Conservation (phyloP, 2,888 invertebrate species). For the Papilio gigon region DNA sequence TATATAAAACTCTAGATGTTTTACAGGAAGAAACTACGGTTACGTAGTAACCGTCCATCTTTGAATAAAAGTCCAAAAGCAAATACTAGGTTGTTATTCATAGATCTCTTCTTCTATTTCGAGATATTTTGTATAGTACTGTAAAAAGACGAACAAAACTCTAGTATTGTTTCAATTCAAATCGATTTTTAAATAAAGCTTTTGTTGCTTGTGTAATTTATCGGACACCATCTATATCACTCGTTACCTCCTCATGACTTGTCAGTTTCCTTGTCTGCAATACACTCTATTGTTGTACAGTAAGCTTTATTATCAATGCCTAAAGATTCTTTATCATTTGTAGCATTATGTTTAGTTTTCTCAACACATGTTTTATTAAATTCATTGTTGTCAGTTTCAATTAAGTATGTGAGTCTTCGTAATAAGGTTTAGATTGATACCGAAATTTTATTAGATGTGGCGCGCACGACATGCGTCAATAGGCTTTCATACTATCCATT, state of each 20-base stretch:
- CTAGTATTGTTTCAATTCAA: conserved; percentile 59
- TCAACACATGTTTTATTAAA: conserved; percentile 12
- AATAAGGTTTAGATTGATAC: conserved; percentile 43
- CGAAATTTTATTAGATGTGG: conserved; percentile 41
- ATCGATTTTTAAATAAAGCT: conserved; percentile 61
- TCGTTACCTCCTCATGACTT: conserved; percentile 64
- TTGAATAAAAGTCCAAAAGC: too few species aligned
- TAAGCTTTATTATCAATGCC: conserved; percentile 18
- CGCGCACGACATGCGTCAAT: conserved; percentile 59
- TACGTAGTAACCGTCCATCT: too few species aligned
- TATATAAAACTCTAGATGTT: too few species aligned
- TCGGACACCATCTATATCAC: conserved; percentile 65
- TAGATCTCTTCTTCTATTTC: not conserved
- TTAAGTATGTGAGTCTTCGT: conserved; percentile 36
- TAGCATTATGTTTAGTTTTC: not conserved
- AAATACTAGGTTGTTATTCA: not conserved
- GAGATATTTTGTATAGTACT: not conserved
- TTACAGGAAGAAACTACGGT: too few species aligned
- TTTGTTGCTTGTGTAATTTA: conserved; percentile 64
- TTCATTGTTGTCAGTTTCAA: conserved; percentile 35
- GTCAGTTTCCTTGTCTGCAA: conserved; percentile 47
- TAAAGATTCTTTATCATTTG: conserved; percentile 38
- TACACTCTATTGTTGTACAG: not conserved
- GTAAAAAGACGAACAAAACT: not conserved
- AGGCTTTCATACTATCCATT: conserved; percentile 67